Conservation (phyloP, 2,113 vertebrate species). For the Eclectus roratus region DNA sequence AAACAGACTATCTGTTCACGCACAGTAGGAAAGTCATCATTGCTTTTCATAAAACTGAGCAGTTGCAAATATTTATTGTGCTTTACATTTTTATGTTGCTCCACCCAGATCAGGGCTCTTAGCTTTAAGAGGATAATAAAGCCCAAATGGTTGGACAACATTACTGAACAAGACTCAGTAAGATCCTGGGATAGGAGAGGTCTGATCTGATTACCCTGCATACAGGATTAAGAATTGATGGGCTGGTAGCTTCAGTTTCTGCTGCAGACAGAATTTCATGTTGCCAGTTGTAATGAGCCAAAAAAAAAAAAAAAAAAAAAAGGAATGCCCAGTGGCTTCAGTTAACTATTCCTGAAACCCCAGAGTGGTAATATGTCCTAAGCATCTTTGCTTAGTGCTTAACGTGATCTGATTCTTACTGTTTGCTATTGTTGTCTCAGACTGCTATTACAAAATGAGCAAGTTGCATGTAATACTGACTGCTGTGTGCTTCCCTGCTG, state of each 20-base stretch:
- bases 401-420: not conserved
- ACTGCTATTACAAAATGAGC: not conserved
- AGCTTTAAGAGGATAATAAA: not conserved
- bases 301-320: not conserved
- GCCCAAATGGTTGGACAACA: not conserved
- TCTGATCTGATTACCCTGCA: conserved; percentile 11
- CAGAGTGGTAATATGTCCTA: not conserved
- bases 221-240: not conserved
- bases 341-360: not conserved
- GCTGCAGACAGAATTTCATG: not conserved
- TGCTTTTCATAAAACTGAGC: not conserved
- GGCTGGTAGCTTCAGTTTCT: not conserved
- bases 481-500: accelerated
- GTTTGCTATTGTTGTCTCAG: not conserved
- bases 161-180: not conserved
- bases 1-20: not conserved
- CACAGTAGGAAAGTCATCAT: not conserved
- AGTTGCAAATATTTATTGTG: not conserved
- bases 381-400: not conserved
- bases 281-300: not conserved
- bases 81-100: conserved; percentile 6
- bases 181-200: not conserved
- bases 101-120: not conserved
- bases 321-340: not conserved
- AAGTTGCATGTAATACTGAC: not conserved